Evolutionary conservation across 2,797 vertebrate genomes (phyloP), one percentile per base, ranked within the genome.

Genomic region (Rhyacichthys aspro): DNA sequence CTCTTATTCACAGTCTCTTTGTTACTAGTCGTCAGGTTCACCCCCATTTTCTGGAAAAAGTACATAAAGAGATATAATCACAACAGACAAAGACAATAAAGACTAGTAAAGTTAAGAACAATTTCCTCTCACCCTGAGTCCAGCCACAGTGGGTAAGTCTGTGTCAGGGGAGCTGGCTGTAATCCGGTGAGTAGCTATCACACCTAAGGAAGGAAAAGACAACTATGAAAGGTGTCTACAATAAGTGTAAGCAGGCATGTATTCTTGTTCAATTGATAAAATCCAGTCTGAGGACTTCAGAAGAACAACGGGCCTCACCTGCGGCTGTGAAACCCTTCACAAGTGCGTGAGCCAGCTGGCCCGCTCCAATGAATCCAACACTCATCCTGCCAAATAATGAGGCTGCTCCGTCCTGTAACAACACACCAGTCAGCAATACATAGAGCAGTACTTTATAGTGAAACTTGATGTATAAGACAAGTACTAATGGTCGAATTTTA

Each of bases 111-210:
- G 23, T 6, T 5, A 28, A 28, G 23, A 5, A 28, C 1, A 28
- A 28, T 11, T 7, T 41, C 8, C 23, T 65, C 94, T 88, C 90
- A 97, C 96, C 93, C 96, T 90, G 58, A 98, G 90, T 1, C 92
- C 87, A 0, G 91, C 70, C 54, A 97, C 95, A 0, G 94, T 96
- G 52, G 95, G 94, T 52, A 96, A 90, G 49, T 96, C 95, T 19
- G 93, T 93, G 71, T 97, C 95, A 33, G 96, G 96, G 17, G 94
- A 95, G 76, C 96, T 98, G 72, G 96, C 96, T 33, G 93, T 96
- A 63, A 98, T 97, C 86, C 94, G 94, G 68, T 97, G 92, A 14
- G 94, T 89, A 1, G 95, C 94, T 61, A 98, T 88, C 57, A 98
- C 85, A 72, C 96, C 96, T 87, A 43, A 8, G 28, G 23, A 54